Conservation (phyloP, 92 coral and sea anemone species). For the Actinernus sp. region DNA sequence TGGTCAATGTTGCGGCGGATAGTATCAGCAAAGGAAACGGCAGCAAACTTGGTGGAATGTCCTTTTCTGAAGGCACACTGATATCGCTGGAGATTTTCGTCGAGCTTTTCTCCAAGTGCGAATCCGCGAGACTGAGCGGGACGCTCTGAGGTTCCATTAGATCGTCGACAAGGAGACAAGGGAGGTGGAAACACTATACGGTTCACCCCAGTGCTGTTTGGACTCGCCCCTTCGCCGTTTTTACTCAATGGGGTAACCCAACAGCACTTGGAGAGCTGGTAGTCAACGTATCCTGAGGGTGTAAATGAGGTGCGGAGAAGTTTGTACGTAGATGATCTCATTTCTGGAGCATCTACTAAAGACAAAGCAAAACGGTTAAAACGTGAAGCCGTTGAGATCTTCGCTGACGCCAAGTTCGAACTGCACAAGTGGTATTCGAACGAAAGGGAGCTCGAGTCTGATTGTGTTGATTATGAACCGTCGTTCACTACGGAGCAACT, state of each 20-base stretch:
- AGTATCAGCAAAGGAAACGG: too few species aligned
- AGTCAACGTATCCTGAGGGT: constrained; percentile 3
- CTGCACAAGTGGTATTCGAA: constrained; percentile 28
- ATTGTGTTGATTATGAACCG: not conserved
- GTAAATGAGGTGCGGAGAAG: constrained; percentile 8
- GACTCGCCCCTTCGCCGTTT: constrained; percentile 20
- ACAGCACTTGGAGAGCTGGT: constrained; percentile 11
- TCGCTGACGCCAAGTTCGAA: constrained; percentile 35
- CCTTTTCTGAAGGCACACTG: too few species aligned
- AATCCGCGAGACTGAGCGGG: constrained; percentile 12
- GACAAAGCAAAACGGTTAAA: constrained; percentile 46
- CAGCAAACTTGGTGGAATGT: too few species aligned
- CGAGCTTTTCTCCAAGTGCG: constrained; percentile 15
- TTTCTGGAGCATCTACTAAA: constrained; percentile 19
- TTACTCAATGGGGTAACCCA: constrained; percentile 14
- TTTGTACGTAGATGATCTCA: constrained; percentile 29
- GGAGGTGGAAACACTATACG: constrained; percentile 18
- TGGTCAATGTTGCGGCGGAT: too few species aligned
- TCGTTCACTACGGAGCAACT: constrained; percentile 25
- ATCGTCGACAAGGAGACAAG: constrained; percentile 1
- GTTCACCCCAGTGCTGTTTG: constrained; percentile 27
- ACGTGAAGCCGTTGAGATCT: constrained; percentile 21
- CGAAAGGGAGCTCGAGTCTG: not conserved
- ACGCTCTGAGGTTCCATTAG: constrained; percentile 23
- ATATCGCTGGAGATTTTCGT: constrained; percentile 12